These are phyloP conservation scores for Sternotherus odoratus DNA, from an alignment of 2,797 vertebrate species.

Conservation along the genomic window DNA sequence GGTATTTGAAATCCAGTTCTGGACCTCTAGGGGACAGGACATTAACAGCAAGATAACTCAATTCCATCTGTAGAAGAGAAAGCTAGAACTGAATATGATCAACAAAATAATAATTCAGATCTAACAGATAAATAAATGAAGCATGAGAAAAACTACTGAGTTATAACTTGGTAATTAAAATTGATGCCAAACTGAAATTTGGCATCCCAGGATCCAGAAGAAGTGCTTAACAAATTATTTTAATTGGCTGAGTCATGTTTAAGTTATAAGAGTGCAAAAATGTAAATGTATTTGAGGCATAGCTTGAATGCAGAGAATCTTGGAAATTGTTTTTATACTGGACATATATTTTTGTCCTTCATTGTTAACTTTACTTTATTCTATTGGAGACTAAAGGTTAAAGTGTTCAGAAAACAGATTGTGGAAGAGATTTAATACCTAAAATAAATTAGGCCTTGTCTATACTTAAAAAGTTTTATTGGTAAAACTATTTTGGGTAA, in stretches of 20 bases:
- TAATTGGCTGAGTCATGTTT: not conserved
- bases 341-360: not conserved
- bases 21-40: not conserved
- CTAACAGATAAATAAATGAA: constrained; percentile 37
- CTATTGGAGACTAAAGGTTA: not conserved
- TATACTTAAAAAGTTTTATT: not conserved
- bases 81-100: constrained; percentile 32
- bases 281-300: rapidly evolving
- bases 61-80: not conserved
- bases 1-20: not conserved
- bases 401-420: not conserved
- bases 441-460: not conserved
- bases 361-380: not conserved
- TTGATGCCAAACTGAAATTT: not conserved
- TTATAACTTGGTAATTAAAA: not conserved
- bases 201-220: not conserved
- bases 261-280: not conserved
- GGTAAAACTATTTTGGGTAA: not conserved
- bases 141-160: rapidly evolving
- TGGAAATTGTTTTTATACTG: not conserved
- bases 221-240: not conserved
- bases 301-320: rapidly evolving
- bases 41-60: not conserved
- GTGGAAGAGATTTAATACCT: not conserved
- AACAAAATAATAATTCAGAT: constrained; percentile 47